phyloP scores from a whole-genome alignment of 2,797 vertebrate species.

The Molossus alvarezi region DNA sequence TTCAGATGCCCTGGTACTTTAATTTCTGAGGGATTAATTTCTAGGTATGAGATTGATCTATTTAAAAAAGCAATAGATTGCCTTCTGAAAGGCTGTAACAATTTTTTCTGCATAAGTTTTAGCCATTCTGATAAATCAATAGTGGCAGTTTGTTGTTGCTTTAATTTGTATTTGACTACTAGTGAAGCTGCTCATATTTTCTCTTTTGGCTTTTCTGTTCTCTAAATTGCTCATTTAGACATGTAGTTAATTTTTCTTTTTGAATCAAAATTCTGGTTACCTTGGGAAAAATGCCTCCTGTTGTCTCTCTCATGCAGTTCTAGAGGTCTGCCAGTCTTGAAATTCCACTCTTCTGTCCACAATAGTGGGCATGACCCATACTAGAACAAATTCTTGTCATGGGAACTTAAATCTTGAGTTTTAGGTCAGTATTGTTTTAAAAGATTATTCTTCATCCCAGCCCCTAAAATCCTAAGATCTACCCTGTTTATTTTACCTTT shows the following conservation, averaged over 20 bases:
- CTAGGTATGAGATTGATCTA: not conserved
- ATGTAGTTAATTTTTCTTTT: slow-evolving; percentile 28
- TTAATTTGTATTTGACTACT: slow-evolving; percentile 25
- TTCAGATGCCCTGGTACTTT: slow-evolving; percentile 1
- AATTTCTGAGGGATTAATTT: not conserved
- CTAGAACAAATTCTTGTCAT: not conserved
- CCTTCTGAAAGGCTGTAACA: not conserved
- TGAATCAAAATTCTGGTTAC: not conserved
- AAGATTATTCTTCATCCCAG: slow-evolving; percentile 43
- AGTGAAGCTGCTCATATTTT: not conserved
- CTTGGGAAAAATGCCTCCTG: slow-evolving; percentile 2
- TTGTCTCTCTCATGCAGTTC: not conserved
- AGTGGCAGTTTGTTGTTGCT: not conserved
- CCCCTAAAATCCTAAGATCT: not conserved
- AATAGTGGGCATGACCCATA: not conserved
- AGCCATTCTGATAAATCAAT: not conserved
- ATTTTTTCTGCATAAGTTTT: slow-evolving; percentile 6
- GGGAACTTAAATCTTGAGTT: slow-evolving; percentile 28
- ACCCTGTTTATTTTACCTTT: not conserved
- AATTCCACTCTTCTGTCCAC: not conserved
- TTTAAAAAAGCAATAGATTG: slow-evolving; percentile 30
- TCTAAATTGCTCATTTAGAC: slow-evolving; percentile 32
- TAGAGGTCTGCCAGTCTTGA: not conserved
- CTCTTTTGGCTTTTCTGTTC: not conserved
- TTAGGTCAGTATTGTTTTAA: slow-evolving; percentile 9